Evolutionary conservation across 2,113 vertebrate species (phyloP).

Genomic region (Monarcha castaneiventris): DNA sequence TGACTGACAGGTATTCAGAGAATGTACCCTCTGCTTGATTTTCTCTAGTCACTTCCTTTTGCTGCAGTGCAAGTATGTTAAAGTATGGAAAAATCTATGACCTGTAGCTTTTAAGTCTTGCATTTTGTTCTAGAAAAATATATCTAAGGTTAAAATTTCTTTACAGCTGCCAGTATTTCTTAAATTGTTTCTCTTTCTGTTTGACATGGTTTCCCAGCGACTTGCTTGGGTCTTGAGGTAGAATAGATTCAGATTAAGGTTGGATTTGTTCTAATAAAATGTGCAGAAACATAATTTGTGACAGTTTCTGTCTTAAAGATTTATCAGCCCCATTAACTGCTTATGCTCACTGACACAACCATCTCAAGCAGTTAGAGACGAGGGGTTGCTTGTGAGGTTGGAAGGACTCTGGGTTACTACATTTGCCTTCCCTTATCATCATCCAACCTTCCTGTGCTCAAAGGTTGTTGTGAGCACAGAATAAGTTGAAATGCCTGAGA

Average conservation of each 20-base stretch:
- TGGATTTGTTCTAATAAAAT: constrained; percentile 35
- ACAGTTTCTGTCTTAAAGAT: constrained; percentile 58
- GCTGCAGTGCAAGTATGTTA: neutral
- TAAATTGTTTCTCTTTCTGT: neutral
- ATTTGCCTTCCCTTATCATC: neutral
- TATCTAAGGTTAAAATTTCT: neutral
- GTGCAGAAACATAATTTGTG: constrained; percentile 54
- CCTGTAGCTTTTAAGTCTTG: neutral
- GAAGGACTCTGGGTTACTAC: neutral
- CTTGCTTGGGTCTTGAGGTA: constrained; percentile 6
- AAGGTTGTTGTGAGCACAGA: neutral
- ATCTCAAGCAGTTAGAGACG: neutral
- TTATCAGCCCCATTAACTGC: constrained; percentile 32
- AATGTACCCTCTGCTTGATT: neutral
- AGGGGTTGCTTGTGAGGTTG: neutral
- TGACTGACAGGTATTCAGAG: neutral
- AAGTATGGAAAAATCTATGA: neutral
- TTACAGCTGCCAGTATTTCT: neutral
- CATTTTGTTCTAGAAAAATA: neutral
- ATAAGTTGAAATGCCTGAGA: neutral
- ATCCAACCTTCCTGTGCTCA: neutral
- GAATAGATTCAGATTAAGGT: constrained; percentile 24
- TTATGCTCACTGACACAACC: constrained; percentile 35
- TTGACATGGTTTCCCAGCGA: neutral
- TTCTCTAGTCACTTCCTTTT: neutral